These are phyloP conservation scores for Eonycteris spelaea DNA, from an alignment of 2,113 vertebrate species.

Conservation along the genomic window DNA sequence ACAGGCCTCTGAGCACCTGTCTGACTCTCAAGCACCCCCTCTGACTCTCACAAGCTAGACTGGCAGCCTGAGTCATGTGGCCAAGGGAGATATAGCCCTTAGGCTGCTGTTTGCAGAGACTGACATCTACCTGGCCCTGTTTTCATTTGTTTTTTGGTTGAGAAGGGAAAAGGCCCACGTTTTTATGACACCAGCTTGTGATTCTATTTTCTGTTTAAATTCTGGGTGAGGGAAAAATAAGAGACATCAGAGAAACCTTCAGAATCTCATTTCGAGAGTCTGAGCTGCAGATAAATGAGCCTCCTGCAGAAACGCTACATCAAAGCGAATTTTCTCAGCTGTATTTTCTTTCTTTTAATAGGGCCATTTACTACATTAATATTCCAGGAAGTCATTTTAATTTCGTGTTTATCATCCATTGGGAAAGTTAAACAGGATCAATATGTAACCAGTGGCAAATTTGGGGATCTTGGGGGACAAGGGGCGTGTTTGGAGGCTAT, in stretches of 20 bases:
- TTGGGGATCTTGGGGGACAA: conserved; percentile 59
- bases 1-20: not conserved
- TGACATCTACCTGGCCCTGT: conserved; percentile 50
- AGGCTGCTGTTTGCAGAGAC: not conserved
- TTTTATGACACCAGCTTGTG: conserved; percentile 76
- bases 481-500: conserved; percentile 29
- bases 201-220: conserved; percentile 79
- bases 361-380: conserved; percentile 79
- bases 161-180: conserved; percentile 64
- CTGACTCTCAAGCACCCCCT: not conserved
- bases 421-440: conserved; percentile 79
- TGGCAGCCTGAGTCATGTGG: not conserved
- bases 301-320: conserved; percentile 77
- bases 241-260: conserved; percentile 79
- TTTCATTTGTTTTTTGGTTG: conserved; percentile 65
- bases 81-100: not conserved
- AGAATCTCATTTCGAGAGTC: conserved; percentile 76
- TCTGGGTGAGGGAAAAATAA: conserved; percentile 78
- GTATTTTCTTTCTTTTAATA: conserved; percentile 80
- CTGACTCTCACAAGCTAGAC: not conserved
- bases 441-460: conserved; percentile 69
- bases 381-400: conserved; percentile 81
- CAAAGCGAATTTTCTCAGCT: conserved; percentile 77
- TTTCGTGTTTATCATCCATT: conserved; percentile 77
- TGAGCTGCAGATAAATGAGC: conserved; percentile 78